Percentiles rank a stretch among this genome's conserved stretches.
Conservation (phyloP, 2,797 vertebrate genomes). For the Cuculus canorus region DNA sequence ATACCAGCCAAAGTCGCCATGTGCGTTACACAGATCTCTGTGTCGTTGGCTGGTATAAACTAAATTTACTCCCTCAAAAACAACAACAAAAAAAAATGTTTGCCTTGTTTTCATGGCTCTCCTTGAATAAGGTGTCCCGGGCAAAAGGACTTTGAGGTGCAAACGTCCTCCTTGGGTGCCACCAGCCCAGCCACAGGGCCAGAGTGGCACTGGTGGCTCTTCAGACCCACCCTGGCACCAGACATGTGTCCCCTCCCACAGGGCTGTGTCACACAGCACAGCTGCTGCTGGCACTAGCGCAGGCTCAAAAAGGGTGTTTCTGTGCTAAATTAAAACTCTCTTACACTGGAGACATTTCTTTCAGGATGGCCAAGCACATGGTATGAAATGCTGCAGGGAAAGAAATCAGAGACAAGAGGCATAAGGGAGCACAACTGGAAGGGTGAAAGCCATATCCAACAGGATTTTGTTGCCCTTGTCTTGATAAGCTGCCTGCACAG, state of each 20-base stretch:
- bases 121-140: background rate
- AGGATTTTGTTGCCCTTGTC: background rate
- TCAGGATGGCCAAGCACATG: background rate
- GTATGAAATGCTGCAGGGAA: background rate
- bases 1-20: background rate
- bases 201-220: too few relatives aligned
- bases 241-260: rapidly evolving
- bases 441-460: background rate
- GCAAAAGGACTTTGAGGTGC: background rate
- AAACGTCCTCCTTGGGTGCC: background rate
- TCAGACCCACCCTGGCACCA: rapidly evolving
- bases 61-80: background rate
- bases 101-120: background rate
- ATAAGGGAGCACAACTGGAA: background rate
- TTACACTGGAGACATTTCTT: background rate
- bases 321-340: background rate
- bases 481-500: background rate
- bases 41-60: background rate
- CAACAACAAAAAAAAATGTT: background rate
- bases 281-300: background rate
- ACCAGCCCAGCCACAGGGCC: background rate
- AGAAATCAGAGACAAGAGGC: background rate
- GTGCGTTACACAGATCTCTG: too few relatives aligned
- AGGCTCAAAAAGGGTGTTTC: background rate
- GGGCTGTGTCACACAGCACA: background rate